Evolutionary conservation across 2,888 invertebrate species (phyloP).

Genomic region (Belgica antarctica): DNA sequence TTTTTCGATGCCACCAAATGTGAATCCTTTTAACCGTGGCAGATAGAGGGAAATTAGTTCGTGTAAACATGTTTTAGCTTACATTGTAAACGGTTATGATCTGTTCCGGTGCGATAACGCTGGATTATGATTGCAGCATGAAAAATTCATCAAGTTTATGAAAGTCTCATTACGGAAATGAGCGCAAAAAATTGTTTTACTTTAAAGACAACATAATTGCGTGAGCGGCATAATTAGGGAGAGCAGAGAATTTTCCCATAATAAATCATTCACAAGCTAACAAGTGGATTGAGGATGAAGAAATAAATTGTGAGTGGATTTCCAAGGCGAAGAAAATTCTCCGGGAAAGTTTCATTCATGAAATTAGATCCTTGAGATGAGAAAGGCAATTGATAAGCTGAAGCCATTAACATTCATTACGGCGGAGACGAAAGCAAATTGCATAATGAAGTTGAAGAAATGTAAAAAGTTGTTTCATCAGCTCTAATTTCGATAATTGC

Average conservation of each 20-base stretch:
- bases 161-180: neutral
- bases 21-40: too few species aligned
- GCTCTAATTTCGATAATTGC: slow-evolving; percentile 28
- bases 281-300: slow-evolving; percentile 9
- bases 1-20: too few species aligned
- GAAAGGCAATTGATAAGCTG: neutral
- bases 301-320: neutral
- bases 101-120: neutral
- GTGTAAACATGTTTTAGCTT: too few species aligned
- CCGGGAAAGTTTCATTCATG: neutral
- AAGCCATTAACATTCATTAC: slow-evolving; percentile 10
- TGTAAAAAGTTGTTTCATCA: neutral
- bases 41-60: too few species aligned
- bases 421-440: neutral
- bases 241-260: slow-evolving; percentile 11
- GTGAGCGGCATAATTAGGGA: slow-evolving; percentile 27
- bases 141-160: slow-evolving; percentile 1
- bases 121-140: neutral
- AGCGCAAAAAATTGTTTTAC: slow-evolving; percentile 2
- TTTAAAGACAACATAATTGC: slow-evolving; percentile 9
- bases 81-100: too few species aligned
- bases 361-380: neutral
- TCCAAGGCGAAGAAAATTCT: neutral
- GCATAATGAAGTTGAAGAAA: neutral
- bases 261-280: slow-evolving; percentile 32